Evolutionary conservation across 2,113 vertebrate species (phyloP), one percentile per base, ranked within the genome.

Genomic region (Takifugu flavidus): DNA sequence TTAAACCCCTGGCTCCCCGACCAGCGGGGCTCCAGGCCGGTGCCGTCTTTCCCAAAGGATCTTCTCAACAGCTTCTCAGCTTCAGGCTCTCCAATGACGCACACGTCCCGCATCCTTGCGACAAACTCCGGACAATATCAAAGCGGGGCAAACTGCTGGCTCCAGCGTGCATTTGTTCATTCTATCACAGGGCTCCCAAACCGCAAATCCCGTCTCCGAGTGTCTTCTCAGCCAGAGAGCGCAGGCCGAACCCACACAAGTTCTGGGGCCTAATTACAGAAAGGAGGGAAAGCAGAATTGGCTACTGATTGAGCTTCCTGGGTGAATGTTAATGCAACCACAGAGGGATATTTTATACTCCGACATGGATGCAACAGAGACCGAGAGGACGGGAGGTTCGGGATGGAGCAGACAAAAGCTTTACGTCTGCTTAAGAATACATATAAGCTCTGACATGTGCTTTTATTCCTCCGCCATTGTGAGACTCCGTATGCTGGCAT

Each of bases 271-370:
- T 83, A 82, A 86, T 86, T 87, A 84, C 77, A 78, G 65, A 73
- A 83, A 81, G 71, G 69, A 47, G 72, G 75, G 67, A 78, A 77
- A 83, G 78, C 60, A 64, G 77, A 82, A 71, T 67, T 87, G 82
- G 77, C 83, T 81, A 79, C 83, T 84, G 86, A 84, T 84, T 87
- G 75, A 76, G 78, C 86, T 88, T 90, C 84, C 87, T 87, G 87
- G 84, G 86, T 89, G 87, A 88, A 82, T 75, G 76, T 83, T 75
- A 63, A 78, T 86, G 76, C 74, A 68, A 87, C 81, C 79, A 74
- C 80, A 86, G 50, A 72, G 56, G 58, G 78, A 86, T 83, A 83
- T 79, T 66, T 76, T 76, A 85, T 82, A 77, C 73, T 59, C 67
- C 51, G 52, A 75, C 53, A 70, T 61, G 64, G 56, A 72, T 78